Evolutionary conservation across 2,888 invertebrate genomes (phyloP).

Genomic region (Synanthedon myopaeformis): DNA sequence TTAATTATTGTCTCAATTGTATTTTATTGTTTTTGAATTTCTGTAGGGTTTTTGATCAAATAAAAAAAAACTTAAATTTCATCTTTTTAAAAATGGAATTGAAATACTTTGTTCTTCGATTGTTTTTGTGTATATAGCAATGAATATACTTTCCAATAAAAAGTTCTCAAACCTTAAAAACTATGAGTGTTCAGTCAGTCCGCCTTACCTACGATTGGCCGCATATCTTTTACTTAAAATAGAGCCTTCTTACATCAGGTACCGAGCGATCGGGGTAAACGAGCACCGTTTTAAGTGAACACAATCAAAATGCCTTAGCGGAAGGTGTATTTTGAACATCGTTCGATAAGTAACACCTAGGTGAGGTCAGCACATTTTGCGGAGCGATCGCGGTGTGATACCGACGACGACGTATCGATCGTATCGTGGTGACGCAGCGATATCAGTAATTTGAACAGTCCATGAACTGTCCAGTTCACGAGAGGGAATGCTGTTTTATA

Average conservation of each 20-base stretch:
- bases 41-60: too few species aligned
- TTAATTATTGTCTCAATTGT: too few species aligned
- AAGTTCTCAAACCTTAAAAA: not conserved
- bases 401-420: constrained; percentile 52
- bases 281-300: constrained; percentile 15
- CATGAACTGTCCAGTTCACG: constrained; percentile 45
- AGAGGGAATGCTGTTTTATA: constrained; percentile 43
- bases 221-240: not conserved
- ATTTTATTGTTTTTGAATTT: too few species aligned
- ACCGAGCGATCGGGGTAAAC: constrained; percentile 3
- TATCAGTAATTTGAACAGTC: constrained; percentile 50
- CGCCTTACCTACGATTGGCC: not conserved
- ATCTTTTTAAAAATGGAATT: too few species aligned
- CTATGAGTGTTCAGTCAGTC: not conserved
- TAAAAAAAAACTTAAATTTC: too few species aligned
- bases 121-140: too few species aligned
- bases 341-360: constrained; percentile 49
- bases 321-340: constrained; percentile 38
- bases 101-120: too few species aligned
- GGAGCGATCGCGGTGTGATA: constrained; percentile 65
- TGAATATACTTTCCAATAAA: too few species aligned
- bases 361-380: constrained; percentile 60
- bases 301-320: constrained; percentile 34
- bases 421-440: constrained; percentile 57
- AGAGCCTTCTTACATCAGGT: constrained; percentile 1